Conservation (phyloP, 2,888 invertebrate species). For the Tinea pellionella region DNA sequence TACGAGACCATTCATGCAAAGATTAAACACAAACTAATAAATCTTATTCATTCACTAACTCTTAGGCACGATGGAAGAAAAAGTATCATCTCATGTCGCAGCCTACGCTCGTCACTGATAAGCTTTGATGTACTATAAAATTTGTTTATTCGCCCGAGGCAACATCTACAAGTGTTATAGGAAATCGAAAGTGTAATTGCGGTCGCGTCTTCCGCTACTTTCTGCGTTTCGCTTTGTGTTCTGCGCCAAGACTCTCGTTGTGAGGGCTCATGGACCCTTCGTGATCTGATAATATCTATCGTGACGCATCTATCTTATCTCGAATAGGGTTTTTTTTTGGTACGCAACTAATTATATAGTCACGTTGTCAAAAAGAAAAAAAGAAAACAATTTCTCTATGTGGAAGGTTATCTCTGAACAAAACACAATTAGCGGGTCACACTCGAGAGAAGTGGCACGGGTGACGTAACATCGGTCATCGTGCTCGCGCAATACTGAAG, state of each 20-base stretch:
- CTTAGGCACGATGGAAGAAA: conserved; percentile 16
- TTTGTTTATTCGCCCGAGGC: conserved; percentile 13
- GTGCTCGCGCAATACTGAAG: conserved; percentile 22
- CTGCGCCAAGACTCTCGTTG: conserved; percentile 17
- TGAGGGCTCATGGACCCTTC: not conserved
- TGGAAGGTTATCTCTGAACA: conserved; percentile 19
- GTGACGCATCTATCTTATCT: conserved; percentile 4
- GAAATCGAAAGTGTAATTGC: conserved; percentile 42
- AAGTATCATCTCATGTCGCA: conserved; percentile 21
- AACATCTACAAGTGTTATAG: conserved; percentile 21
- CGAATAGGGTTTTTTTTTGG: not conserved
- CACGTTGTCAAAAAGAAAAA: not conserved
- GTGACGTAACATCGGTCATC: conserved; percentile 39
- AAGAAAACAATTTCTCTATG: not conserved
- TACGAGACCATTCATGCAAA: not conserved
- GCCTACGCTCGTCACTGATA: conserved; percentile 18
- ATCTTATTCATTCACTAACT: not conserved
- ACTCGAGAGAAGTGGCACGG: conserved; percentile 35
- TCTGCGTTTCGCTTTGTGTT: conserved; percentile 27
- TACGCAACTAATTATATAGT: not conserved
- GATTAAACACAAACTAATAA: not conserved
- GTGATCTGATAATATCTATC: conserved; percentile 8
- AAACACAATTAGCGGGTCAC: conserved; percentile 53
- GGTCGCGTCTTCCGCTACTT: conserved; percentile 29
- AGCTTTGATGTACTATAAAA: conserved; percentile 15